These are phyloP conservation scores for Vollenhovia emeryi DNA, from an alignment of 1,140 invertebrate species.

Conservation along the genomic window DNA sequence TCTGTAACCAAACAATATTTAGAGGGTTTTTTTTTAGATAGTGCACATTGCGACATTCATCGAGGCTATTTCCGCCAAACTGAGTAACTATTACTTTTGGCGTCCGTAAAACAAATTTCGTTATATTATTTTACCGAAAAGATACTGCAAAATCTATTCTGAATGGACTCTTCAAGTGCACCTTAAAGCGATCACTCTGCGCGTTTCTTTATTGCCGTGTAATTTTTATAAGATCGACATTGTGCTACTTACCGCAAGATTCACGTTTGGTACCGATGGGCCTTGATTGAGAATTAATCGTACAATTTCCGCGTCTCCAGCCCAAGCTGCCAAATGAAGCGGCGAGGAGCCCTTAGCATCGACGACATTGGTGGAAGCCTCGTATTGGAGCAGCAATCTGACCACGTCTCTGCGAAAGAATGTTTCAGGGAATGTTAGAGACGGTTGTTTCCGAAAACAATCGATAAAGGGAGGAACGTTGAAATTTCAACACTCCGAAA, in stretches of 20 bases:
- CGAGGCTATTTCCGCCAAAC: background rate
- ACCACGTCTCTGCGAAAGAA: conserved; percentile 92
- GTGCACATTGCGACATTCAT: background rate
- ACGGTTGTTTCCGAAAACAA: no score
- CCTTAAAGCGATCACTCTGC: background rate
- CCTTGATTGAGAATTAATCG: conserved; percentile 91
- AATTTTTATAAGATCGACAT: background rate
- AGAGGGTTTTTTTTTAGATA: conserved; percentile 13
- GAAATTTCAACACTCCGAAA: background rate
- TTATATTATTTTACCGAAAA: background rate
- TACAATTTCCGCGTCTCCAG: conserved; percentile 94
- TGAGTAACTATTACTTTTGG: background rate
- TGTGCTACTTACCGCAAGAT: conserved; percentile 89
- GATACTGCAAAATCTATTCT: background rate
- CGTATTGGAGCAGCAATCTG: conserved; percentile 92
- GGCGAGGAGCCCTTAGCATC: conserved; percentile 95
- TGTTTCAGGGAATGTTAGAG: background rate
- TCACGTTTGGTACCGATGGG: conserved; percentile 92
- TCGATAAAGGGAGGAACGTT: background rate
- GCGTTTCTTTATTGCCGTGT: background rate
- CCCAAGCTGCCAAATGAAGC: conserved; percentile 96
- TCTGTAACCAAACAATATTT: conserved; percentile 87
- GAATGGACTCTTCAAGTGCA: background rate
- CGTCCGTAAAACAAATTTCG: background rate
- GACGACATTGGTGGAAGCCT: conserved; percentile 95